Evolutionary conservation across 1,140 invertebrate species (phyloP), one percentile per base, ranked within the genome.

Genomic region (Drosophila lacertosa): DNA sequence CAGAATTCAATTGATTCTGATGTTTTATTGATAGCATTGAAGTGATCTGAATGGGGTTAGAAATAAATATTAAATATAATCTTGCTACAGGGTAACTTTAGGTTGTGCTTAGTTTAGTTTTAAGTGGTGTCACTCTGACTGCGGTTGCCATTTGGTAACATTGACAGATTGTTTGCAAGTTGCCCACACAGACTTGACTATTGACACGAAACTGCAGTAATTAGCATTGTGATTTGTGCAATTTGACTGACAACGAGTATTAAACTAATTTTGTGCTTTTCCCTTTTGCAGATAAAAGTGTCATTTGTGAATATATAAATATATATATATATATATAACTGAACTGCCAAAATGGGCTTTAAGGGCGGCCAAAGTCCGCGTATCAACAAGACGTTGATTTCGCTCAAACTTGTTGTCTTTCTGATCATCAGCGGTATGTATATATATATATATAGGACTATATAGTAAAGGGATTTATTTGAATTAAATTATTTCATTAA

Each of bases 361-460:
- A 62, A 65, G n/a, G 64, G 69, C 51, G 59, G 77, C 16, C 60
- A 51, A 26, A 79, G 72, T 51, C 79, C 74, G 63, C 68, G 74
- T 20, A 67, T 91, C 62, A 91, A 91, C 66, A 69, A 60, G 47
- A 91, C 77, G 67, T 70, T 91, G 54, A 90, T 91, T 18, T 80
- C 90, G 42, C 65, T 91, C 3, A 91, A 91, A 63, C 51, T 90
- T 24, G 86, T 91, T 1, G 76, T 89, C 1, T 91, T 91, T 33
- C 81, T 91, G 9, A 90, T 91, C 7, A 82, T 91, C 5, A 89
- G 74, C 59, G 89, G 89, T 91, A 55, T 82, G 89, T 82, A n/a
- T n/a, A n/a, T n/a, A n/a, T n/a, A n/a, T n/a, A n/a, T n/a, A n/a
- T n/a, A n/a, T n/a, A n/a, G n/a, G n/a, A n/a, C n/a, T n/a, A n/a